Conservation (phyloP, 2,113 vertebrate genomes). For the Sander vitreus region DNA sequence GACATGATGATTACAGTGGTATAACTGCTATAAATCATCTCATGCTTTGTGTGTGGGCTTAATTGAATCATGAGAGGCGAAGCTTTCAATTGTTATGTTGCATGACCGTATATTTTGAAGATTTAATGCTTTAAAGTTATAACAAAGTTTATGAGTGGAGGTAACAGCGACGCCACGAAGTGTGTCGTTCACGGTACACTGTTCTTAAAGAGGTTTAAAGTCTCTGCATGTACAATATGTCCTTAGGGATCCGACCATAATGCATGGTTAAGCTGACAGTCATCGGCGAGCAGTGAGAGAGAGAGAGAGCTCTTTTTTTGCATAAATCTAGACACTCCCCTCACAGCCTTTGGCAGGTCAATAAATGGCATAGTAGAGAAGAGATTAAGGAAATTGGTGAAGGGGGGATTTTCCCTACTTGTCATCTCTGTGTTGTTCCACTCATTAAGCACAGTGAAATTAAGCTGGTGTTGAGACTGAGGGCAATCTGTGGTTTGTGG, state of each 20-base stretch:
- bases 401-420: slow-evolving; percentile 54
- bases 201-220: slow-evolving; percentile 18
- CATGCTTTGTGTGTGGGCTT: too few species aligned
- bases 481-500: slow-evolving; percentile 44
- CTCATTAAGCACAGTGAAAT: slow-evolving; percentile 73
- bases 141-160: too few species aligned
- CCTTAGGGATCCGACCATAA: slow-evolving; percentile 58
- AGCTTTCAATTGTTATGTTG: too few species aligned
- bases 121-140: too few species aligned
- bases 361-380: slow-evolving; percentile 51
- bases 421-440: slow-evolving; percentile 69
- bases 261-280: slow-evolving; percentile 74
- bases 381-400: slow-evolving; percentile 46
- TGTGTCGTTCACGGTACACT: too few species aligned
- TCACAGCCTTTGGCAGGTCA: slow-evolving; percentile 71
- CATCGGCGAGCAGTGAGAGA: slow-evolving; percentile 35
- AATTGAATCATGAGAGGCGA: too few species aligned
- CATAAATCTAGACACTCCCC: slow-evolving; percentile 71
- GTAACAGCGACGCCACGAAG: too few species aligned
- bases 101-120: too few species aligned
- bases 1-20: too few species aligned
- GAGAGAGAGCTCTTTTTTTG: too few species aligned
- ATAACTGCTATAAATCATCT: too few species aligned
- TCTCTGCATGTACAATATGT: slow-evolving; percentile 50
- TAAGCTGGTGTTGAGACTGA: slow-evolving; percentile 59